These are phyloP conservation scores for Ara ararauna DNA, from an alignment of 2,797 vertebrate species.

Conservation along the genomic window DNA sequence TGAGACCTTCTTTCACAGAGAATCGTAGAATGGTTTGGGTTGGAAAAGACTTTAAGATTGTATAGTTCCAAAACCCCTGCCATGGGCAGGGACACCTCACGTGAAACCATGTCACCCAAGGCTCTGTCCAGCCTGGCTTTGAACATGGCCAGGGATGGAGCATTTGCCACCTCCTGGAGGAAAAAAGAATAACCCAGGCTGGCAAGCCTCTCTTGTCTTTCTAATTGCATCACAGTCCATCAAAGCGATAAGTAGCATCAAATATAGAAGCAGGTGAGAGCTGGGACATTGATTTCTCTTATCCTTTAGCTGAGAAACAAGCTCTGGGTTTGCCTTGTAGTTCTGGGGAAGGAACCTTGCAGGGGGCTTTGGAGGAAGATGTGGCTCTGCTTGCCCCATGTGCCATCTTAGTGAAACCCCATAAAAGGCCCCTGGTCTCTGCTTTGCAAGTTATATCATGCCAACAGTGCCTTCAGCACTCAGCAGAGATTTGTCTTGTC, in stretches of 20 bases:
- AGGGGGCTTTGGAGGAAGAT: neutral
- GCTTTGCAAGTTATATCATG: neutral
- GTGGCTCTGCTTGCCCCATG: neutral
- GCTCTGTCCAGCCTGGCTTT: neutral
- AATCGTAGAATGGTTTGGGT: neutral
- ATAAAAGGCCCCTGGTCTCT: neutral
- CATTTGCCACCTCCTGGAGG: neutral
- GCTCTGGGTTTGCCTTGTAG: rapidly evolving
- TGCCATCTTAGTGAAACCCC: neutral
- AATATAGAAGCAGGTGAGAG: neutral
- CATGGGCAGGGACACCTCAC: neutral
- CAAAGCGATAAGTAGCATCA: neutral
- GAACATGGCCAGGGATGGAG: neutral
- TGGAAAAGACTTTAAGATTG: neutral
- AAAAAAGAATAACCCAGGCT: neutral
- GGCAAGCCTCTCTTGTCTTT: neutral
- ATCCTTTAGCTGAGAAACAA: neutral
- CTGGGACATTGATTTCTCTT: neutral
- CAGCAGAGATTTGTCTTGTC: neutral
- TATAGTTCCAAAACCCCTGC: neutral
- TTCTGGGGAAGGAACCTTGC: neutral
- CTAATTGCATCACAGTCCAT: neutral
- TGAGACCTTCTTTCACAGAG: neutral
- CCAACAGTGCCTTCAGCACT: neutral
- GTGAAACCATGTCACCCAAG: neutral